Evolutionary conservation across 2,113 vertebrate genomes (phyloP).

Genomic region (Dissostichus mawsoni): DNA sequence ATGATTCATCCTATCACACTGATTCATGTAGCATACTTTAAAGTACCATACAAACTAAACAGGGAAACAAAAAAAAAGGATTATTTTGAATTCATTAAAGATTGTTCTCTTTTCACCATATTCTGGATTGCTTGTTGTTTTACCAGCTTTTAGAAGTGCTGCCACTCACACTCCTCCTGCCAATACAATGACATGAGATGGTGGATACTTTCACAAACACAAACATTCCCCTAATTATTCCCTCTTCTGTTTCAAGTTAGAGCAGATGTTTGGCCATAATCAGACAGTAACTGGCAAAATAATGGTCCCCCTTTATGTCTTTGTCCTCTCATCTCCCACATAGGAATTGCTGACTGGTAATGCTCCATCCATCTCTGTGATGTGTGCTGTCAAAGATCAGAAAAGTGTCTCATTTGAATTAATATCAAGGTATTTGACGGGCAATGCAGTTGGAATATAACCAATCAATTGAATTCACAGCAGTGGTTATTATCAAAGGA

Average conservation of each 20-base stretch:
- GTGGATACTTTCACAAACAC: conserved; percentile 29
- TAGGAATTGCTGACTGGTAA: conserved; percentile 34
- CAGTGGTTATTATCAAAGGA: not conserved
- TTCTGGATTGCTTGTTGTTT: conserved; percentile 21
- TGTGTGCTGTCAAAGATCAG: conserved; percentile 31
- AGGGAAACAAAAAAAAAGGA: conserved; percentile 7
- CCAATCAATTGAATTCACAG: not conserved
- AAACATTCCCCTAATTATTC: conserved; percentile 25
- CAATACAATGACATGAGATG: conserved; percentile 38
- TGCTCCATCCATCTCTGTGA: conserved; percentile 23
- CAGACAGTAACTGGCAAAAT: conserved; percentile 6
- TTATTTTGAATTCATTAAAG: conserved; percentile 20
- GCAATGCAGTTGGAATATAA: not conserved
- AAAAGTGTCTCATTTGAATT: conserved; percentile 3
- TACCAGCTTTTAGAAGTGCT: conserved; percentile 36
- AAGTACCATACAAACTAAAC: conserved; percentile 17
- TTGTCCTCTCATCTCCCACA: conserved; percentile 29
- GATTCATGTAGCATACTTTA: conserved; percentile 33
- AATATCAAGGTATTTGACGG: not conserved
- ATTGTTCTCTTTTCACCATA: conserved; percentile 39
- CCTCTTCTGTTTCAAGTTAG: conserved; percentile 25
- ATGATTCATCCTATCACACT: conserved; percentile 5
- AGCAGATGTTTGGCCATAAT: conserved; percentile 9
- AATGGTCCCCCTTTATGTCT: conserved; percentile 26
- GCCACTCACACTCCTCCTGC: conserved; percentile 32